These are phyloP conservation scores for Mercenaria mercenaria DNA, from an alignment of 1,140 invertebrate species.

Conservation along the genomic window DNA sequence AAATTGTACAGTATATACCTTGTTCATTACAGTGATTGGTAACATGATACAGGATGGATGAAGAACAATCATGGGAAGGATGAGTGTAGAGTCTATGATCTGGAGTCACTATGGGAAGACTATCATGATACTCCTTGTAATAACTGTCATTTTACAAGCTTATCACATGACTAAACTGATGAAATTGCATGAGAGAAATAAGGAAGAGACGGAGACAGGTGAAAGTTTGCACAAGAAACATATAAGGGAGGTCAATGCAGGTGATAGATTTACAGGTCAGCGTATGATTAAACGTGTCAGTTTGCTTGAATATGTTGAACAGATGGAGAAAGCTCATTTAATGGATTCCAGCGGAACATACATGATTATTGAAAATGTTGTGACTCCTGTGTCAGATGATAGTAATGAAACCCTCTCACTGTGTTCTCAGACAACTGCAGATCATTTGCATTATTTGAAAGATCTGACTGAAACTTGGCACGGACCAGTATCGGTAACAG, in stretches of 20 bases:
- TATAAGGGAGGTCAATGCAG: neutral
- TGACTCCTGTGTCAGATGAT: neutral
- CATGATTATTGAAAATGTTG: conserved; percentile 20
- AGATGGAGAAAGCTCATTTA: conserved; percentile 5
- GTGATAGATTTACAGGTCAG: neutral
- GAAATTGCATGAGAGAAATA: neutral
- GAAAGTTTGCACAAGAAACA: neutral
- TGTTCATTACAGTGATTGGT: too few species aligned
- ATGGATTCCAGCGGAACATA: conserved; percentile 42
- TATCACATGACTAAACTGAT: conserved; percentile 27
- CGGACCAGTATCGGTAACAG: conserved; percentile 94
- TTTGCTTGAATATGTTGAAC: neutral
- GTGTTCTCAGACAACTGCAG: conserved; percentile 87
- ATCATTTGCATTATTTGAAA: conserved; percentile 88
- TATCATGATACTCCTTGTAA: conserved; percentile 1
- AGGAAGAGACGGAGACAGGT: neutral
- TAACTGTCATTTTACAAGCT: conserved; percentile 5
- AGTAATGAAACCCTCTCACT: conserved; percentile 69
- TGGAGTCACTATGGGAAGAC: conserved; percentile 34
- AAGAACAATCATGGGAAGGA: too few species aligned
- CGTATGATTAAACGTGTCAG: neutral
- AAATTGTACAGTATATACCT: too few species aligned
- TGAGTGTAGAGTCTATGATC: neutral
- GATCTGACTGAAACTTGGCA: conserved; percentile 92
- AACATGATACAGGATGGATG: too few species aligned